Evolutionary conservation across 1,140 invertebrate genomes (phyloP).

Genomic region (Phortica variegata): DNA sequence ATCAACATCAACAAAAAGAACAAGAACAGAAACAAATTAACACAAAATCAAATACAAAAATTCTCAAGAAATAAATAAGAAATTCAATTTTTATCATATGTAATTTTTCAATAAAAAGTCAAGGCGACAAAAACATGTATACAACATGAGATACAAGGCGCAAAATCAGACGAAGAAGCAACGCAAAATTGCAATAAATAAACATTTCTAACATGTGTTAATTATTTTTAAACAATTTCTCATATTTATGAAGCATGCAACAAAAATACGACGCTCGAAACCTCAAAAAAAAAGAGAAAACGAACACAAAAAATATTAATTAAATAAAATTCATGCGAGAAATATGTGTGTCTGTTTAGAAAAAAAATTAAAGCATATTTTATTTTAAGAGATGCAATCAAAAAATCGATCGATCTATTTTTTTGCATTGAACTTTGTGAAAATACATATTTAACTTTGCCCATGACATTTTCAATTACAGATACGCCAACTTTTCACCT

Average conservation of each 20-base stretch:
- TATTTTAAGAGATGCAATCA: slow-evolving; percentile 23
- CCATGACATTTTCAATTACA: neutral
- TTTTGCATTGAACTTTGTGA: too few relatives aligned
- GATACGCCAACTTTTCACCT: neutral
- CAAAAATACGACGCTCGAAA: too few relatives aligned
- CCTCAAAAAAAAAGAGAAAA: too few relatives aligned
- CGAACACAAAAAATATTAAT: too few relatives aligned
- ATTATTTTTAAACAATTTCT: slow-evolving; percentile 11
- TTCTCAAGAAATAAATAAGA: slow-evolving; percentile 3
- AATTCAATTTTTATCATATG: slow-evolving; percentile 14
- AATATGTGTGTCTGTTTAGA: neutral
- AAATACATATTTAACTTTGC: too few relatives aligned
- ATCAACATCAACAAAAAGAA: slow-evolving; percentile 10
- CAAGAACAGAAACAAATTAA: slow-evolving; percentile 16
- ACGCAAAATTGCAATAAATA: slow-evolving; percentile 15
- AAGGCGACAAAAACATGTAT: slow-evolving; percentile 12
- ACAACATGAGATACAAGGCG: slow-evolving; percentile 14
- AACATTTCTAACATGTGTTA: slow-evolving; percentile 13
- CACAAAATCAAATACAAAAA: neutral
- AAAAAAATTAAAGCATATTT: slow-evolving; percentile 10
- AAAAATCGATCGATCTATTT: neutral
- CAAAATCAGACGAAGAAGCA: slow-evolving; percentile 19
- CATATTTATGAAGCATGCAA: too few relatives aligned
- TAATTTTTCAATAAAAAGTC: slow-evolving; percentile 25
- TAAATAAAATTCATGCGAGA: neutral